A percentile compares a stretch with the other conserved stretches of the same genome.
Evolutionary conservation across 2,888 invertebrate species (phyloP).

Genomic region (Watsonalla cultraria): DNA sequence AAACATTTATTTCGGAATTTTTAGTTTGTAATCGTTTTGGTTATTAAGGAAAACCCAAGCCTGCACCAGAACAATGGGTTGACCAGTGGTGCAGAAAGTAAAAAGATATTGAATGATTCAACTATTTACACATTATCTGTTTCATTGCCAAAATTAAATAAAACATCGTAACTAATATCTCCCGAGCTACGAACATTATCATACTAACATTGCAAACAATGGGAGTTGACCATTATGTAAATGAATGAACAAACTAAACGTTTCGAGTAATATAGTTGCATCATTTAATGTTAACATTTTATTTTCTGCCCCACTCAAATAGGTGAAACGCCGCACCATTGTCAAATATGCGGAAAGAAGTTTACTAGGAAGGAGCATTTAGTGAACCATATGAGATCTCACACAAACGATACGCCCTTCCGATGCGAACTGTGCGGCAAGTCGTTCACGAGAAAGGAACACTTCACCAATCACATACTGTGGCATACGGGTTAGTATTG

Average conservation of each 20-base stretch:
- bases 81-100: constrained; percentile 69
- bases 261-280: constrained; percentile 67
- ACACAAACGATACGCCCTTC: constrained; percentile 92
- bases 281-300: constrained; percentile 75
- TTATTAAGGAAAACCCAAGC: constrained; percentile 53
- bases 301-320: constrained; percentile 70
- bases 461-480: constrained; percentile 93
- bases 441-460: constrained; percentile 92
- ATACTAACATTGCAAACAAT: constrained; percentile 12
- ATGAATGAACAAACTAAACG: constrained; percentile 41
- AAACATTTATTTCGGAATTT: constrained; percentile 35
- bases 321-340: constrained; percentile 93
- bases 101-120: constrained; percentile 72
- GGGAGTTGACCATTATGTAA: constrained; percentile 16
- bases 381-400: constrained; percentile 92
- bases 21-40: constrained; percentile 39
- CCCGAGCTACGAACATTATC: constrained; percentile 16
- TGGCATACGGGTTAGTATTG: constrained; percentile 87
- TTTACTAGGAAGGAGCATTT: constrained; percentile 93
- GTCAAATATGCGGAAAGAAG: constrained; percentile 92
- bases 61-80: constrained; percentile 55
- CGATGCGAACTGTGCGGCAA: constrained; percentile 93
- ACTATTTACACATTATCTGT: constrained; percentile 45
- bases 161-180: constrained; percentile 24
- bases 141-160: constrained; percentile 14